phyloP scores from a whole-genome alignment of 2,113 vertebrate genomes.

The Anhinga rufa region DNA sequence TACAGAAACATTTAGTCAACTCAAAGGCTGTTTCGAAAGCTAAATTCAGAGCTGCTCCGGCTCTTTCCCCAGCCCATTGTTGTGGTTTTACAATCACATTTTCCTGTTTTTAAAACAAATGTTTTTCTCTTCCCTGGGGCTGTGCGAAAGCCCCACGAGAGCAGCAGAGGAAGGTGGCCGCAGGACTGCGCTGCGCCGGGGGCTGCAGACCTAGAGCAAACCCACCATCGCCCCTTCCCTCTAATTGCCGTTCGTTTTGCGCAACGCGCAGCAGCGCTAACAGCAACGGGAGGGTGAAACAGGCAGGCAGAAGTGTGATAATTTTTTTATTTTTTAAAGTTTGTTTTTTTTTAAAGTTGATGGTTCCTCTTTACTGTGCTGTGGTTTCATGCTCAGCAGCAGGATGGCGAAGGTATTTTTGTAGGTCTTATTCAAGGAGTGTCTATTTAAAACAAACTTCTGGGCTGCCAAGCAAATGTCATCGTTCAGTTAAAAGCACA shows the following conservation, averaged over 20 bases:
- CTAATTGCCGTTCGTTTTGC: background rate
- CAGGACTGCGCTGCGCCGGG: fast-evolving
- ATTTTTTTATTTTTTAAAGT: background rate
- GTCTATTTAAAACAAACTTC: background rate
- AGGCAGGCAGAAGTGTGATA: background rate
- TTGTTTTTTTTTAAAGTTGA: background rate
- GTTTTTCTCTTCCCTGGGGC: conserved; percentile 28
- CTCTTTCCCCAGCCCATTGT: conserved; percentile 52
- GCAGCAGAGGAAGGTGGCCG: background rate
- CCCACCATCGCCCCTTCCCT: background rate
- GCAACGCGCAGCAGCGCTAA: background rate
- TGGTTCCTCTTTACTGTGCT: conserved; percentile 9
- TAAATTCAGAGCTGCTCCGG: background rate
- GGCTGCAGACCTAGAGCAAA: background rate
- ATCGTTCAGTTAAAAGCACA: background rate
- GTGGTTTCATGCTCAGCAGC: conserved; percentile 5
- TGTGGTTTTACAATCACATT: conserved; percentile 72
- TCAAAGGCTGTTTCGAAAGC: background rate
- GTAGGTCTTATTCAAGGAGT: background rate
- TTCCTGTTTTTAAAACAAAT: conserved; percentile 59
- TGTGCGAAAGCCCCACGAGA: background rate
- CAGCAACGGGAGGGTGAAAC: background rate
- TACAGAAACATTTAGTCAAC: background rate
- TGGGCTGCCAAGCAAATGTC: background rate
- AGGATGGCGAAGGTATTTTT: background rate